These are phyloP conservation scores for Ecdyonurus torrentis DNA, from an alignment of 2,888 invertebrate genomes.

Conservation along the genomic window DNA sequence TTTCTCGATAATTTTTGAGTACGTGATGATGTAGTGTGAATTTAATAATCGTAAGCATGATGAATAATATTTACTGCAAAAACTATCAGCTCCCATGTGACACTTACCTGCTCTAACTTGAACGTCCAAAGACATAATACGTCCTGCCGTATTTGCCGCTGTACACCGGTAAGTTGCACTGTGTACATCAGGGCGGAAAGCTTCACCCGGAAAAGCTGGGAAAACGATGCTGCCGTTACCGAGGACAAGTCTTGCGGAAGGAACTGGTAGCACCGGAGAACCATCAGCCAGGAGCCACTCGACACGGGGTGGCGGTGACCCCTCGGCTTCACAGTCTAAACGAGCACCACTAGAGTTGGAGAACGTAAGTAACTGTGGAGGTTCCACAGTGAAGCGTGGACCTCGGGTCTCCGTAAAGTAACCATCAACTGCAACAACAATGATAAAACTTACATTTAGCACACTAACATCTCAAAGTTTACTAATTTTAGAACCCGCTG, in stretches of 20 bases:
- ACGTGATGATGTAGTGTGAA: too few relatives aligned
- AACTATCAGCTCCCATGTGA: too few relatives aligned
- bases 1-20: too few relatives aligned
- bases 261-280: constrained; percentile 14
- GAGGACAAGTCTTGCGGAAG: constrained; percentile 14
- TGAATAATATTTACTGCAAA: too few relatives aligned
- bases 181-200: constrained; percentile 18
- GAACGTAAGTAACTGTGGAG: constrained; percentile 13
- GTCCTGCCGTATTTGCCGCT: constrained; percentile 10
- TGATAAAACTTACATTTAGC: background rate
- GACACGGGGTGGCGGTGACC: constrained; percentile 13
- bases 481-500: too few relatives aligned
- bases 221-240: constrained; percentile 17
- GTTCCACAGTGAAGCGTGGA: constrained; percentile 14
- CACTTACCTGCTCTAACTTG: constrained; percentile 11
- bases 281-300: constrained; percentile 15
- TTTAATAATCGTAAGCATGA: too few relatives aligned
- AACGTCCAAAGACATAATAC: constrained; percentile 10
- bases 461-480: too few relatives aligned
- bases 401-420: constrained; percentile 13
- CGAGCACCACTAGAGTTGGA: constrained; percentile 14
- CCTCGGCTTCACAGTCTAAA: constrained; percentile 14
- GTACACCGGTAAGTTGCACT: constrained; percentile 16
- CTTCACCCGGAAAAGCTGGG: constrained; percentile 17
- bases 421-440: background rate